Evolutionary conservation across 1,140 invertebrate genomes (phyloP), one percentile per base, ranked within the genome.

Genomic region (Sipha flava): DNA sequence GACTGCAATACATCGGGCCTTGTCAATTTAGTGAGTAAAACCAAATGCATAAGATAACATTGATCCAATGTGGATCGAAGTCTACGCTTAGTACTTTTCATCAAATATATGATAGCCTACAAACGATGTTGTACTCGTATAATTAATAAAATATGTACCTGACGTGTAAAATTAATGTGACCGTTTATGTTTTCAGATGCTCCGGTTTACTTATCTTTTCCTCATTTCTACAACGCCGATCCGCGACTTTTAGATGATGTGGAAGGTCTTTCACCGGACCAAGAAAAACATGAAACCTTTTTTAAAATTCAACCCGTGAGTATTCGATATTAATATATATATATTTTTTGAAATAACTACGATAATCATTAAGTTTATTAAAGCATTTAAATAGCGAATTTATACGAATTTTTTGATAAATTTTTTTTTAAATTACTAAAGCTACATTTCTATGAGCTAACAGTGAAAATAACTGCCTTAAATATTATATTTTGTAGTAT

Each of bases 191-290:
- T 89, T 89, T 10, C 84, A 94, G 93, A 92, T 85, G 93, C 94
- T 14, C 94, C 95, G 0, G 91, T 96, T 2, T 94, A 93, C 82
- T 84, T 95, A 7, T 96, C 94, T 0, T 94, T 92, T 85, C 95
- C 95, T 6, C 95, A 97, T 85, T 97, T 95, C 85, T 93, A 92
- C 81, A 89, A 95, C 82, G 92, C 92, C 0, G 92, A 96, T 86
- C 90, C 91, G 0, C 87, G 87, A 49, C 88, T 96, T 0, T 83
- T 91, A 2, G 86, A 92, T 10, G 86, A 88, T 0, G 90, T 96
- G 5, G 90, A 91, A 80, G 95, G 94, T 10, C 85, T 97, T 1
- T 88, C 88, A 5, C 93, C 94, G 0, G 85, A 90, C 16, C 86
- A 88, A 80, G 87, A 91, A 81, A 87, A 90, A 81, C 94, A 96